These are phyloP conservation scores for Monodelphis domestica DNA, from an alignment of 2,797 vertebrate genomes.

Conservation along the genomic window DNA sequence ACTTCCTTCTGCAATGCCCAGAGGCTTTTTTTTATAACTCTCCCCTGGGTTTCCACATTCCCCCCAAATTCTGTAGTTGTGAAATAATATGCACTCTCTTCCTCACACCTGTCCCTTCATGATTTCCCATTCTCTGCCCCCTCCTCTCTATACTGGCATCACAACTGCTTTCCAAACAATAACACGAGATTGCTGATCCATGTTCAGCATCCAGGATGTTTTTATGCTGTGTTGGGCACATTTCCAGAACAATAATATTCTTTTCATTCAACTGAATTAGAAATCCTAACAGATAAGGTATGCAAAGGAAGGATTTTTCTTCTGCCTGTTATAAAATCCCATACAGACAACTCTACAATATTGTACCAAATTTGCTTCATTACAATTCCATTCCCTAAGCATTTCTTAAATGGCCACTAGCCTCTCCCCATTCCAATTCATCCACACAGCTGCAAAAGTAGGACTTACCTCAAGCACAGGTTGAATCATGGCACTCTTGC, in stretches of 20 bases:
- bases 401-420: background rate
- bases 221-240: slow-evolving; percentile 53
- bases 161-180: slow-evolving; percentile 69
- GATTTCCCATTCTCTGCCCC: slow-evolving; percentile 55
- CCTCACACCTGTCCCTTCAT: slow-evolving; percentile 47
- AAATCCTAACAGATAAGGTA: slow-evolving; percentile 67
- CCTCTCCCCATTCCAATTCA: background rate
- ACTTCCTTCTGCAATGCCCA: slow-evolving; percentile 27
- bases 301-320: slow-evolving; percentile 19
- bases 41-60: slow-evolving; percentile 62
- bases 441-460: background rate
- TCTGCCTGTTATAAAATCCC: slow-evolving; percentile 66
- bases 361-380: slow-evolving; percentile 29
- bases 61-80: slow-evolving; percentile 58
- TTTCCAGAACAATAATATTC: slow-evolving; percentile 61
- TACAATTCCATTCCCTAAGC: background rate
- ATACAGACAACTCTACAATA: slow-evolving; percentile 63
- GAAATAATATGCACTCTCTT: slow-evolving; percentile 46
- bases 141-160: background rate
- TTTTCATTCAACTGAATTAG: slow-evolving; percentile 69
- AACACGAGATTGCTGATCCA: slow-evolving; percentile 75
- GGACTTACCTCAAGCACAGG: background rate
- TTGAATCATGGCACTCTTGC: background rate
- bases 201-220: slow-evolving; percentile 55
- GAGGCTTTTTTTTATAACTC: slow-evolving; percentile 56